Percentiles rank a stretch among this genome's conserved stretches.
Evolutionary conservation across 1,140 invertebrate species (phyloP).

Genomic region (Anoplophora glabripennis): DNA sequence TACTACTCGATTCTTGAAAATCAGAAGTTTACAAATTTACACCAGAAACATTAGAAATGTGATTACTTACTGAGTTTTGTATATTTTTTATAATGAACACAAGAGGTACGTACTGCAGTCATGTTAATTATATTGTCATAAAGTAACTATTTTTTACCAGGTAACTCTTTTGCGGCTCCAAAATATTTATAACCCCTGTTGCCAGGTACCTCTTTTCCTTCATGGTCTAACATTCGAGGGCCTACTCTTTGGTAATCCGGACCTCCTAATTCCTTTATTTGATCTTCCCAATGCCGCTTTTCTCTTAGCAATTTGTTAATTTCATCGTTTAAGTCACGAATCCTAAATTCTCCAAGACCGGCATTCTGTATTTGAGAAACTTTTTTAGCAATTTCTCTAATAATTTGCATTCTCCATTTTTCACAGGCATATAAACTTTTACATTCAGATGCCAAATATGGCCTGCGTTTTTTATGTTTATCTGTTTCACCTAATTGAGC

Average conservation of each 20-base stretch:
- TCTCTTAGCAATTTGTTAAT: conserved; percentile 97
- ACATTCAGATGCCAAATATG: conserved; percentile 92
- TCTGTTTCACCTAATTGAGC: conserved; percentile 85
- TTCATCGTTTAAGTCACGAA: conserved; percentile 98
- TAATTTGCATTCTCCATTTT: conserved; percentile 94
- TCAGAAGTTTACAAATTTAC: too few species aligned
- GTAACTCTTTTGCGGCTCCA: conserved; percentile 97
- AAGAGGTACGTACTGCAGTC: too few species aligned
- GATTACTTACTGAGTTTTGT: too few species aligned
- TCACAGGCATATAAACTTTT: conserved; percentile 85
- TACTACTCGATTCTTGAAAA: too few species aligned
- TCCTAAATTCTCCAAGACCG: conserved; percentile 95
- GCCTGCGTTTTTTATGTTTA: conserved; percentile 77
- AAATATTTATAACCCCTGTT: conserved; percentile 99
- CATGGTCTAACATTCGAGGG: conserved; percentile 92
- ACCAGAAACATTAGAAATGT: too few species aligned
- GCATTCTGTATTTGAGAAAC: conserved; percentile 99
- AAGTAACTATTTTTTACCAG: conserved; percentile 57
- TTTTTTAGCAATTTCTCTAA: conserved; percentile 96
- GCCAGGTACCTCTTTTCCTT: conserved; percentile 95
- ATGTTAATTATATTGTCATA: neutral
- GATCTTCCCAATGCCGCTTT: conserved; percentile 95
- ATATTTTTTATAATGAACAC: too few species aligned
- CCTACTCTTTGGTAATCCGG: conserved; percentile 91
- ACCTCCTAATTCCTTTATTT: conserved; percentile 93